A percentile compares a stretch with the other conserved stretches of the same genome.
Evolutionary conservation across 64 coral and sea anemone genomes (phyloP).

Genomic region (Montipora capricornis): DNA sequence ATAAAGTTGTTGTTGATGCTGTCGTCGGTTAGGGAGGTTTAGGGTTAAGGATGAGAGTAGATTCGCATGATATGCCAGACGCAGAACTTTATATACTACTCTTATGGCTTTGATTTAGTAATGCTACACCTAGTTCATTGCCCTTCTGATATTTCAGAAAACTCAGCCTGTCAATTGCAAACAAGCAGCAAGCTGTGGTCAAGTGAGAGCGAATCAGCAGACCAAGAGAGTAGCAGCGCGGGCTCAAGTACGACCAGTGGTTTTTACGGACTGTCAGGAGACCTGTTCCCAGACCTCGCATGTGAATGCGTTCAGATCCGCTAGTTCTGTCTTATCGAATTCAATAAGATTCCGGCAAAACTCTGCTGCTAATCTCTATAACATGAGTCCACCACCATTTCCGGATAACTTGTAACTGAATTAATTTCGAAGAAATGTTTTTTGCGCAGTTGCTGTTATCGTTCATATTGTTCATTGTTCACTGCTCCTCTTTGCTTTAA

Average conservation of each 20-base stretch:
- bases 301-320: conserved; percentile 6
- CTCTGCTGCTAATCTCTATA: conserved; percentile 26
- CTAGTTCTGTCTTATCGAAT: neutral
- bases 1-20: too few relatives aligned
- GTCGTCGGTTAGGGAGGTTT: too few relatives aligned
- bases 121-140: neutral
- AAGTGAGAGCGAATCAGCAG: neutral
- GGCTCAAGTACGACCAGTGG: conserved; percentile 34
- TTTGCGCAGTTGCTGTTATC: neutral
- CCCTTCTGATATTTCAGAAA: neutral
- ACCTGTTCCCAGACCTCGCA: neutral
- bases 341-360: conserved; percentile 29
- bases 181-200: neutral
- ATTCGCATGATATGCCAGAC: too few relatives aligned
- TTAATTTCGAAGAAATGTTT: neutral
- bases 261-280: neutral
- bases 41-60: too few relatives aligned
- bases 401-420: conserved; percentile 22
- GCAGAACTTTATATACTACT: too few relatives aligned
- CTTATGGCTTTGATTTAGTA: too few relatives aligned
- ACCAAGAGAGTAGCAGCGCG: neutral
- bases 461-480: too few relatives aligned
- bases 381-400: conserved; percentile 11
- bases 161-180: neutral
- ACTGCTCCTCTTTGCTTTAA: too few relatives aligned